Base-by-base conservation (phyloP, 2,888 invertebrate genomes). In the Monochamus alternatus region DNA sequence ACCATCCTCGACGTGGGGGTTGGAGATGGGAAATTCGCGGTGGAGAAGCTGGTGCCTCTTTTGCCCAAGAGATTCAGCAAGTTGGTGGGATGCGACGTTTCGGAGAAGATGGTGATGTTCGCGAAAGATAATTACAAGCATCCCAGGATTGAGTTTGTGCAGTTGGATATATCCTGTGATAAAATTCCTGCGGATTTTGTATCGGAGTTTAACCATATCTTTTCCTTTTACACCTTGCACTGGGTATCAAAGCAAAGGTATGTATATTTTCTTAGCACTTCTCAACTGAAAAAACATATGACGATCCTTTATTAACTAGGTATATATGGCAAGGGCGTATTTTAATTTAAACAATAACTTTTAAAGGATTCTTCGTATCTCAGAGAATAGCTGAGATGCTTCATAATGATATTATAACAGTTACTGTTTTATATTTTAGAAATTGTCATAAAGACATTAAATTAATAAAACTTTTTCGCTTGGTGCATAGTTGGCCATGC, bases 161-260 rank as follows among this genome's bases (percentile, higher is more conserved):
- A 90, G 38, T 85, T 93, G 74, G 93, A 95, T 83, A 93, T 95
- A 59, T 88, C 89, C 63, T 88, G 91, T 0, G 87, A 89, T 0
- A 86, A 89, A 32, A 78, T 93, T 66, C 91, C 92, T 0, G 85
- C 87, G 0, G 88, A 91, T 31, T 83, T 91, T 63, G 83, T 88
- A 14, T 90, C 88, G 69, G 85, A 88, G 43, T 95, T 94, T 83
- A 91, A 93, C 84, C 94, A 95, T 84, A 91, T 92, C 0, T 92
- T 95, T 70, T 95, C 95, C 0, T 95, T 95, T 86, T 95, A 95
- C 86, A 93, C 95, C 77, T 89, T 96, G 3, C 95, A 96, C 84
- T 96, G 96, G 96, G 92, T 95, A 47, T 91, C 92, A 81, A 91
- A 95, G 84, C 93, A 94, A 87, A 91, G 92, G 94, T 94, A 90